phyloP scores from a whole-genome alignment of 2,888 invertebrate species.

The Napeogenes sylphis region DNA sequence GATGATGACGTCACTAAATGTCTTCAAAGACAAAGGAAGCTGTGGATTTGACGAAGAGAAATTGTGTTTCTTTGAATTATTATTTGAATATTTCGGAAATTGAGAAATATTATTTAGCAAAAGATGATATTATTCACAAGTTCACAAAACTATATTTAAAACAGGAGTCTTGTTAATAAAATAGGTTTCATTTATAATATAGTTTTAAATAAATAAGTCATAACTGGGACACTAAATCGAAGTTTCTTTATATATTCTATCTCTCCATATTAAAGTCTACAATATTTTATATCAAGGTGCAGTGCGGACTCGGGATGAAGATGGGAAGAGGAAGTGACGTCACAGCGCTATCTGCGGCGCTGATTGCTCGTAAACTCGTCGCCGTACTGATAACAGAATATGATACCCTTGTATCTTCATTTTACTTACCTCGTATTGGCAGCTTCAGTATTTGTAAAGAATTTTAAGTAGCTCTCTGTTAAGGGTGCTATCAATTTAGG shows the following conservation, averaged over 20 bases:
- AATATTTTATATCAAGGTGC: slow-evolving; percentile 16
- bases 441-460: slow-evolving; percentile 2
- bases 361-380: slow-evolving; percentile 58
- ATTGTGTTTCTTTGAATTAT: slow-evolving; percentile 38
- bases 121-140: neutral
- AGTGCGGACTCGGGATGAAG: slow-evolving; percentile 35
- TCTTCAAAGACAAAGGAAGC: slow-evolving; percentile 52
- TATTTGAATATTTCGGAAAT: slow-evolving; percentile 25
- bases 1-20: slow-evolving; percentile 64
- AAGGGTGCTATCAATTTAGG: neutral
- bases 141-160: neutral
- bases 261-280: neutral
- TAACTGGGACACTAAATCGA: too few relatives aligned
- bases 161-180: too few relatives aligned
- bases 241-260: too few relatives aligned
- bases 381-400: slow-evolving; percentile 26
- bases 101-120: neutral
- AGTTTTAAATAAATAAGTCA: neutral
- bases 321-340: slow-evolving; percentile 52
- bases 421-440: slow-evolving; percentile 12
- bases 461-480: slow-evolving; percentile 1
- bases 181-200: neutral
- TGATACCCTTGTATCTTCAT: slow-evolving; percentile 13
- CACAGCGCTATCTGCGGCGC: slow-evolving; percentile 49
- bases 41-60: slow-evolving; percentile 54